These are phyloP conservation scores for Caenorhabditis drosophilae DNA, from an alignment of 2,888 invertebrate species.

Conservation along the genomic window DNA sequence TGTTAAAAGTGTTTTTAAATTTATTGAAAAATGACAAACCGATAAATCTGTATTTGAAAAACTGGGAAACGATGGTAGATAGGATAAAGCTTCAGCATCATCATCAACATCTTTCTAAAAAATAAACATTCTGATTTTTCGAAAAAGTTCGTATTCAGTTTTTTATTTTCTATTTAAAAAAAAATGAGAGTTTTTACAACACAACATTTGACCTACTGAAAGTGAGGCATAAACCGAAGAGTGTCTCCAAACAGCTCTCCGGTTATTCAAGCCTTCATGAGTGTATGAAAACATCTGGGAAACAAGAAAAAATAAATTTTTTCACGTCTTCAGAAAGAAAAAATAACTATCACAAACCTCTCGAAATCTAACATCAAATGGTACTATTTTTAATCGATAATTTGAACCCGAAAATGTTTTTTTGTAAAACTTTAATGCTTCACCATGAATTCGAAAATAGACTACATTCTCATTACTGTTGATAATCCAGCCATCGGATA, in stretches of 20 bases:
- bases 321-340: not conserved
- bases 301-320: not conserved
- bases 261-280: conserved; percentile 8
- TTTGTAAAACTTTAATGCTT: conserved; percentile 51
- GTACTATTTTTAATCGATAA: conserved; percentile 51
- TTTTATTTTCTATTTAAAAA: conserved; percentile 9
- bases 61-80: conserved; percentile 43
- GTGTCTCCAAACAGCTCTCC: conserved; percentile 37
- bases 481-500: conserved; percentile 52
- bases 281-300: conserved; percentile 39
- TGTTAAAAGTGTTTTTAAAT: not conserved
- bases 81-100: conserved; percentile 24
- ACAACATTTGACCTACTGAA: conserved; percentile 34
- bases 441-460: conserved; percentile 55
- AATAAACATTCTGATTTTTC: not conserved
- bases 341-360: conserved; percentile 30
- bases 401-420: conserved; percentile 25
- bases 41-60: conserved; percentile 55
- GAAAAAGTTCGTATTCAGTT: not conserved
- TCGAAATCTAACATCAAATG: conserved; percentile 55
- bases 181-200: conserved; percentile 1
- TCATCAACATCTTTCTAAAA: conserved; percentile 43
- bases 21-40: conserved; percentile 12
- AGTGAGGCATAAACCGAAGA: conserved; percentile 34
- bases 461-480: conserved; percentile 45